Conservation (phyloP, 2,797 vertebrate species). For the Ctenopoma multispine region DNA sequence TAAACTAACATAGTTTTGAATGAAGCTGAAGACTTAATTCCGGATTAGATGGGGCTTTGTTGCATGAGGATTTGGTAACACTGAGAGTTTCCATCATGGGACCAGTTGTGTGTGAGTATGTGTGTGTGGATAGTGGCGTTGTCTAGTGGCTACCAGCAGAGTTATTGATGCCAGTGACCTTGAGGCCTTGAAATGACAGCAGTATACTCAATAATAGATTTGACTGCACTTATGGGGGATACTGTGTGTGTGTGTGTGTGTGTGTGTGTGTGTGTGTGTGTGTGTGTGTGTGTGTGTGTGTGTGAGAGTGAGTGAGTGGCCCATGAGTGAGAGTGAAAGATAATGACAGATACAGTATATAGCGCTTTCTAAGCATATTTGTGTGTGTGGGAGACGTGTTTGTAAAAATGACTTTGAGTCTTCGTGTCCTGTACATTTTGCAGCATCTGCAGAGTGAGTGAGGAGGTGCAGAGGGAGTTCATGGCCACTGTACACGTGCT, state of each 20-base stretch:
- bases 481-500: not conserved
- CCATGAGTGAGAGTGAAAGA: constrained; percentile 18
- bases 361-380: constrained; percentile 26
- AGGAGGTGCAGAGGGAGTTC: constrained; percentile 42
- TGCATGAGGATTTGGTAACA: constrained; percentile 12
- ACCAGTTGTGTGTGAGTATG: constrained; percentile 15
- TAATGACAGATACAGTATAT: constrained; percentile 24
- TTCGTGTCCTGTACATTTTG: constrained; percentile 14
- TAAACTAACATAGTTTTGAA: not conserved
- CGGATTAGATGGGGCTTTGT: constrained; percentile 7
- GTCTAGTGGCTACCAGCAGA: constrained; percentile 51
- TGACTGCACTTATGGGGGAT: constrained; percentile 57
- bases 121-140: constrained; percentile 23
- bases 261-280: constrained; percentile 2
- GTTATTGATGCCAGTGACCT: constrained; percentile 77
- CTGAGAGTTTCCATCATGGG: constrained; percentile 42
- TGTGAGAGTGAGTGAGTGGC: no score
- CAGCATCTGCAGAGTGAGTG: constrained; percentile 16
- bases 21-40: not conserved
- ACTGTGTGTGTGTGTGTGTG: constrained; percentile 25
- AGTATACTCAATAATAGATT: constrained; percentile 75
- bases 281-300: constrained; percentile 29
- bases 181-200: constrained; percentile 69
- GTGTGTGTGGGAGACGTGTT: constrained; percentile 6
- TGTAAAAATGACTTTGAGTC: constrained; percentile 31